Evolutionary conservation across 2,888 invertebrate species (phyloP), one percentile per base, ranked within the genome.

Genomic region (Pammene aurita): DNA sequence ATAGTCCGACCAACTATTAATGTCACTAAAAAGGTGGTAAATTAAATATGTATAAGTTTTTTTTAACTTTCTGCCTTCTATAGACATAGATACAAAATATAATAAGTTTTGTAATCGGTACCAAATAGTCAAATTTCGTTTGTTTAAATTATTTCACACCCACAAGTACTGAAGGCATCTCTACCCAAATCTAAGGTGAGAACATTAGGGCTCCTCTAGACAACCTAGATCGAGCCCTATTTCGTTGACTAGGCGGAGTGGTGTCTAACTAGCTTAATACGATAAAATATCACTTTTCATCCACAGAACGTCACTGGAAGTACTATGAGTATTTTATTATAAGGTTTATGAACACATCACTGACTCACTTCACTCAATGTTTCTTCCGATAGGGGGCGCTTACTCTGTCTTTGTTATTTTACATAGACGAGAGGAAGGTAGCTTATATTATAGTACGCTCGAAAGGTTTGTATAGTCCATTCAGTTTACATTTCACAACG

Each of bases 221-320:
- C 26, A 34, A 58, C 26, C 56, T 38, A 63, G 48, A 66, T 63
- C 5, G 18, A 42, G 41, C 18, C 57, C 35, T 35, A n/a, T 82
- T 82, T 84, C 84, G 84, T 86, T 88, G 90, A 90, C 90, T 91
- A 91, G 91, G 90, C 90, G 89, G 89, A 87, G 84, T 83, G 83
- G 83, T 85, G 83, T 72, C 38, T 38, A 38, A 71, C 64, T 41
- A 55, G 66, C 66, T 71, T 73, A 73, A 77, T 68, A 74, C 73
- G 75, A 78, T 81, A 84, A 85, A 89, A 89, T 91, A 91, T 91
- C 90, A 91, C 91, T 89, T 87, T 82, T 84, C 85, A 79, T 83
- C 83, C 86, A 86, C 83, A 76, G 70, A 79, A 50, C 66, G 75
- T 89, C 91, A 91, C 91, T 91, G 90, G 90, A 87, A 84, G 82